phyloP scores from a whole-genome alignment of 2,888 invertebrate species.

The Arrhopalites spinosus region DNA sequence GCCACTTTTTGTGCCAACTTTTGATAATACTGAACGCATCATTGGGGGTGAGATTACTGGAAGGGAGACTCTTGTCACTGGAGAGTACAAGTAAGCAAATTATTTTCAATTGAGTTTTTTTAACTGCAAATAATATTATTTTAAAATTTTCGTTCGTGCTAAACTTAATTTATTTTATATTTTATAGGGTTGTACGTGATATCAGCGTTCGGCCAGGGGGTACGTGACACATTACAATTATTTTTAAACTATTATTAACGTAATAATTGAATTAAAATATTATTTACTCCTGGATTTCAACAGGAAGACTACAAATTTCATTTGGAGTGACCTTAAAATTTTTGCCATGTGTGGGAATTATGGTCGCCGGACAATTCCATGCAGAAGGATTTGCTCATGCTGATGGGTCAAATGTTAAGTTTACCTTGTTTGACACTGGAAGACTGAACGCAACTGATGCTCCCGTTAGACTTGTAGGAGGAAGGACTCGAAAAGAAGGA shows the following conservation, averaged over 20 bases:
- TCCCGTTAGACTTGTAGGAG: conserved; percentile 81
- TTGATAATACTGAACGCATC: conserved; percentile 71
- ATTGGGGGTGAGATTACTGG: conserved; percentile 95
- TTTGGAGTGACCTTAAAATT: conserved; percentile 87
- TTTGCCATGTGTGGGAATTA: conserved; percentile 91
- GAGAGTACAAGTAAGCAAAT: conserved; percentile 71
- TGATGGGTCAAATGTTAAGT: conserved; percentile 54
- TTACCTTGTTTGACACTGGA: conserved; percentile 55
- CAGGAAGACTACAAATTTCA: conserved; percentile 81
- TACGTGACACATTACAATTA: no score
- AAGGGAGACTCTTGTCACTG: conserved; percentile 74
- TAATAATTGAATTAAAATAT: no score
- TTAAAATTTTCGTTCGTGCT: no score
- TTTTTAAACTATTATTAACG: no score
- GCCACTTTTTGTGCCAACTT: conserved; percentile 77
- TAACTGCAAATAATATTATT: background rate
- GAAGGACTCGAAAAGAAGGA: conserved; percentile 81
- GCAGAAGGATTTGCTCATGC: conserved; percentile 61
- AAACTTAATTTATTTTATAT: background rate
- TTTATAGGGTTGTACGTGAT: conserved; percentile 78
- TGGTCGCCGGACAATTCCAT: conserved; percentile 90
- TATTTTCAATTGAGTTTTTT: background rate
- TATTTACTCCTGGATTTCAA: no score
- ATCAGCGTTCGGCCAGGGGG: conserved; percentile 94
- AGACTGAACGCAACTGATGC: conserved; percentile 67